Percentiles rank a stretch among this genome's conserved stretches.
phyloP scores from a whole-genome alignment of 1,140 invertebrate genomes.

The Drosophila sproati region DNA sequence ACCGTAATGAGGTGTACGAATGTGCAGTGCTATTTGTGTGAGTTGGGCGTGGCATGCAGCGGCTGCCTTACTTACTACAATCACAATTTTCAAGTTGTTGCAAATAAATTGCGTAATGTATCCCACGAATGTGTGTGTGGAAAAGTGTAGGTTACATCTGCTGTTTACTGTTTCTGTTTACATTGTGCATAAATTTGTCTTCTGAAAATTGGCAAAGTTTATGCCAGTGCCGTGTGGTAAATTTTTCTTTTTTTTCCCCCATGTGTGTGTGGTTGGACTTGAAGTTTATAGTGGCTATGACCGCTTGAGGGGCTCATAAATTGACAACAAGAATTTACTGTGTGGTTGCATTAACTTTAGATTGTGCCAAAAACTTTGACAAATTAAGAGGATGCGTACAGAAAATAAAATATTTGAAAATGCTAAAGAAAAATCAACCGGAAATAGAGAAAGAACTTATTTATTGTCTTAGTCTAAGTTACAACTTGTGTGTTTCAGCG shows the following conservation, averaged over 20 bases:
- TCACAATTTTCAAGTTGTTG: conserved; percentile 51
- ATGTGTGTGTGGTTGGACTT: conserved; percentile 45
- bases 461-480: neutral
- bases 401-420: neutral
- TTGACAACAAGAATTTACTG: conserved; percentile 22
- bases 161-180: conserved; percentile 42
- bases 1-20: conserved; percentile 32
- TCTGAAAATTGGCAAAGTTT: conserved; percentile 78
- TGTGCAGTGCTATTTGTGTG: neutral
- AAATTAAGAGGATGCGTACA: neutral
- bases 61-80: conserved; percentile 50
- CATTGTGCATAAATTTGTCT: conserved; percentile 72
- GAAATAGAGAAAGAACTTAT: neutral
- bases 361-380: conserved; percentile 6
- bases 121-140: conserved; percentile 7
- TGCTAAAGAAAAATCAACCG: neutral
- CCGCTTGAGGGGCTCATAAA: conserved; percentile 31
- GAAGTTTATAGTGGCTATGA: conserved; percentile 60
- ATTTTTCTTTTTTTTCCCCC: conserved; percentile 1
- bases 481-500: neutral
- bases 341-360: conserved; percentile 9
- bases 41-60: neutral
- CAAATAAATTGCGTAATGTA: conserved; percentile 53
- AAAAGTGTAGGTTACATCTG: conserved; percentile 4
- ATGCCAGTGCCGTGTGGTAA: conserved; percentile 26